Evolutionary conservation across 1,140 invertebrate species (phyloP), one percentile per base, ranked within the genome.

Genomic region (Panulirus ornatus): DNA sequence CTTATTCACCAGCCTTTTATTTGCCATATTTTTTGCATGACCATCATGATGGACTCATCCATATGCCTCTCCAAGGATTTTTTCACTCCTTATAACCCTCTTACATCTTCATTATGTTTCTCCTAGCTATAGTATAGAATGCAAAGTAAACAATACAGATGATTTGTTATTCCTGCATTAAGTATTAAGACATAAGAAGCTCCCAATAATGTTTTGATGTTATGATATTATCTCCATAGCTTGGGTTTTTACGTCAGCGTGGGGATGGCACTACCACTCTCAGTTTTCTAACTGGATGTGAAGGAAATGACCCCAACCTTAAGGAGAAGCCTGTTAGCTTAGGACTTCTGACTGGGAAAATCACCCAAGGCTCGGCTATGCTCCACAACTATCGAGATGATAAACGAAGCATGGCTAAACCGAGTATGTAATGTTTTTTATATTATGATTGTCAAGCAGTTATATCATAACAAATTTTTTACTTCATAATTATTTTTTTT

Each of bases 221-320:
- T 9, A 40, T 81, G 16, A 44, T n/a, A 47, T 88, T 58, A n/a
- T 9, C 76, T 81, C 89, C 93, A 38, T 92, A 96, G 94, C 96
- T 98, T 95, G 97, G 97, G 54, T 98, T 97, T 92, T 94, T 98
- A 40, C 94, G 97, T 22, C 96, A 97, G 92, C 95, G 96, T 88
- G 95, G 96, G 91, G 97, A 98, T 94, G 97, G 97, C 6, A 97
- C 95, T 0, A 99, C 98, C 0, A 97, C 97, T 75, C 93, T 99
- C n/a, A 96, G 97, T 92, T 96, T 99, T 82, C 95, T 99, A 19
- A 96, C 97, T 27, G 96, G 96, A 79, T 96, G 97, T 93, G 84
- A 90, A 34, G 96, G 96, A 14, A 95, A 96, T 1, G 95, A 95
- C 79, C 95, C 95, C 0, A 95, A 95, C 34, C 96, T 95, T 0